Base-by-base conservation (phyloP, 2,888 invertebrate genomes). In the Xylota sylvarum region DNA sequence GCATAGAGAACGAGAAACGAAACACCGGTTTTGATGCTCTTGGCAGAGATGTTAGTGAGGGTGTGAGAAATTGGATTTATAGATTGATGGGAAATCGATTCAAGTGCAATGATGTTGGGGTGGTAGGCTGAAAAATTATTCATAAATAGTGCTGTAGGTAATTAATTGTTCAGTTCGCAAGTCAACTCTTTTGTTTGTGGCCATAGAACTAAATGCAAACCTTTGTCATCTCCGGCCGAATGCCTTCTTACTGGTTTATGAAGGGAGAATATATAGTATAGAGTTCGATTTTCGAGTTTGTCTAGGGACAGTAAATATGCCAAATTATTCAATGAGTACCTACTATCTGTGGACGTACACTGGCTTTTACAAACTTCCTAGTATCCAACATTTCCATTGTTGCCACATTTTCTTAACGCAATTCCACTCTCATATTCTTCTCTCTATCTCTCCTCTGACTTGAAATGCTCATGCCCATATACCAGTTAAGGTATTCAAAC, bases 31-130 rank as follows among this genome's bases (percentile, higher is more conserved):
- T 73, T 52, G 12, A 30, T 46, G 69, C 48, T 37, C 52, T 50
- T 40, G 69, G 62, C 76, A 86, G 86, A 82, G 86, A 82, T 86
- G 86, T 82, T 78, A 86, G 82, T 78, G 86, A 86, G 86, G 86
- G 86, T 86, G 86, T 81, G 73, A 77, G 78, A 82, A 82, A 81
- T 86, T 65, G 37, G 19, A 46, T 73, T 56, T 56, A 23, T 9
- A 69, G 52, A 78, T 78, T 82, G 60, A 73, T 69, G 23, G 69
- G 19, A 58, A 78, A 78, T 69, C 43, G 72, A 77, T 64, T 81
- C 40, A 56, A 72, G 67, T 50, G 17, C 56, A 73, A 62, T 58
- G 56, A 65, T 60, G 14, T 12, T 52, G n/a, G 5, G 19, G 37
- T 48, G 55, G 37, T 37, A 40, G 9, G 6, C 23, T 23, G 23